A percentile compares a stretch with the other conserved stretches of the same genome.
phyloP scores from a whole-genome alignment of 2,113 vertebrate genomes.

The Columba janthina region DNA sequence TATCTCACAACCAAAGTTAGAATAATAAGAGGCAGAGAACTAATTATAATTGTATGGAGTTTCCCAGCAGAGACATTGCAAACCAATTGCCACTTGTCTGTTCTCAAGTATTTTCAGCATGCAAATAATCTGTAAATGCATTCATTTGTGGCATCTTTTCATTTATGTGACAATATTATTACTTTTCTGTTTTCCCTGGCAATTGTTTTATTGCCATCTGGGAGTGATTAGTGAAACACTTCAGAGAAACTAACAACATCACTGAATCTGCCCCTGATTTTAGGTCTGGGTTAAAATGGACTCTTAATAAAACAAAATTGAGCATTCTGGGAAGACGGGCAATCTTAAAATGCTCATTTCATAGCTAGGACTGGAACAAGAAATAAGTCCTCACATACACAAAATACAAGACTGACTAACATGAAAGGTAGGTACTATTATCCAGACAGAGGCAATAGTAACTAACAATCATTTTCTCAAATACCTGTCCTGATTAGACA shows the following conservation, averaged over 20 bases:
- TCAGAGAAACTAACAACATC: neutral
- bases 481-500: neutral
- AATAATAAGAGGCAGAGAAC: constrained; percentile 37
- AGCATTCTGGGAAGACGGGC: neutral
- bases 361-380: neutral
- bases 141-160: constrained; percentile 52
- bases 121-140: constrained; percentile 37
- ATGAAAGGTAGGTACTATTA: neutral
- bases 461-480: neutral
- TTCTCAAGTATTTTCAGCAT: constrained; percentile 31
- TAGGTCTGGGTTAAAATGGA: constrained; percentile 3
- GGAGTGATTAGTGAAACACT: constrained; percentile 34
- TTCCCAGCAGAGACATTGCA: constrained; percentile 57
- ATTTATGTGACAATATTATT: constrained; percentile 43
- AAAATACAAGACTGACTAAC: neutral
- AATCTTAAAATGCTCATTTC: neutral
- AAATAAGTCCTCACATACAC: neutral
- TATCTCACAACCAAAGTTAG: constrained; percentile 33
- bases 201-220: constrained; percentile 42
- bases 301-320: constrained; percentile 6
- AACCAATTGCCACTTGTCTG: constrained; percentile 61
- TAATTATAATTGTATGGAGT: constrained; percentile 50
- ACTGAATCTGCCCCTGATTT: neutral
- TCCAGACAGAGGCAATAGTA: neutral
- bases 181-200: constrained; percentile 36